Base-by-base conservation (phyloP, 2,888 invertebrate species). In the Morinoia aosen region DNA sequence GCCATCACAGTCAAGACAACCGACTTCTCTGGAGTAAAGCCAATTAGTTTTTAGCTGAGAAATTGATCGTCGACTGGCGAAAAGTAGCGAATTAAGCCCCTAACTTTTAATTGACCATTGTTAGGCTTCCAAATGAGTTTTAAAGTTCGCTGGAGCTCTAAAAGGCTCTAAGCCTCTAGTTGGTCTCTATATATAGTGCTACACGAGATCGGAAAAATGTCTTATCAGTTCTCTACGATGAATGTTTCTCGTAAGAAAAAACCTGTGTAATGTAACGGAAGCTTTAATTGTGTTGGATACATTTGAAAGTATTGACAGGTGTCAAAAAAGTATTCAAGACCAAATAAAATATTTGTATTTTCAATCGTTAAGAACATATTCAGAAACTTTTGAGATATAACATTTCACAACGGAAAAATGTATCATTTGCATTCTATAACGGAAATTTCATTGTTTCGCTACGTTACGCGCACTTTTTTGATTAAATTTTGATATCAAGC, bases 101-200 rank as follows among this genome's bases (percentile, higher is more conserved):
- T 90, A 90, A 90, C 90, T 90, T 90, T 90, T 90, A 90, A 90
- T 90, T 90, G 90, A 90, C 90, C 90, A 90, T 90, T 90, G 90
- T 90, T 40, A 40, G 90, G 90, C 40, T 90, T 48, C 40, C 40
- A 90, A 90, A 90, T 90, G 90, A 90, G 90, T 90, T 90, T 76
- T 90, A 90, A 90, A 90, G 40, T 90, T 40, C 90, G 39, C 7
- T 16, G 16, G 48, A 48, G 40, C 40, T 90, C 90, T 90, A 7
- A 39, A 90, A 90, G 90, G 40, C 90, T 40, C 14, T 33, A 76
- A 16, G 76, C 76, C 76, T 76, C 76, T 25, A 3, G 76, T 76
- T 33, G 25, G 76, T 76, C 76, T 19, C 25, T 25, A n/a, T n/a
- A n/a, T n/a, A n/a, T n/a, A 76, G 76, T 76, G 8, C 25, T 33